Percentiles rank a stretch among this genome's conserved stretches.
phyloP scores from a whole-genome alignment of 2,888 invertebrate genomes.

The Itoplectis maculator region DNA sequence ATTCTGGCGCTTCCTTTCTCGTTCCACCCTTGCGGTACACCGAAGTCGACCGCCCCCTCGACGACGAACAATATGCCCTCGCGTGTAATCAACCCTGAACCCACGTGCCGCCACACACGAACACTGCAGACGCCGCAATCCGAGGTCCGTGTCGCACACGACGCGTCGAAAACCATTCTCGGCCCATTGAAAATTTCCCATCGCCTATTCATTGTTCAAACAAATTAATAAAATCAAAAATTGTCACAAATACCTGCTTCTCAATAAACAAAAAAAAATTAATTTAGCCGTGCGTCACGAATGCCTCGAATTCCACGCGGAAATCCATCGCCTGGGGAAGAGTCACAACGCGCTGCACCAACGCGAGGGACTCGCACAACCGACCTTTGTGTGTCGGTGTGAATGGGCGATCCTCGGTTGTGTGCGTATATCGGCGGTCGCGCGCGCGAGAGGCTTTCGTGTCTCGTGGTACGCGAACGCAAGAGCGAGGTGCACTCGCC shows the following conservation, averaged over 20 bases:
- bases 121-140: conserved; percentile 59
- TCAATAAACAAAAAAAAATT: neutral
- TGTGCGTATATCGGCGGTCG: conserved; percentile 24
- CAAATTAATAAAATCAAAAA: too few species aligned
- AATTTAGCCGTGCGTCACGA: neutral
- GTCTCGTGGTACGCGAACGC: neutral
- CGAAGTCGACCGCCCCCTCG: conserved; percentile 65
- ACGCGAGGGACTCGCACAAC: neutral
- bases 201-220: too few species aligned
- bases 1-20: conserved; percentile 52
- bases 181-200: conserved; percentile 76
- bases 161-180: conserved; percentile 16
- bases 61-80: conserved; percentile 78
- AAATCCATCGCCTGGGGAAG: neutral
- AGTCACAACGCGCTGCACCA: neutral
- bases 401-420: conserved; percentile 7
- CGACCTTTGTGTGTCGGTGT: conserved; percentile 8
- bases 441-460: neutral
- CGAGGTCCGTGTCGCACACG: conserved; percentile 1
- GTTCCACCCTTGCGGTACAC: conserved; percentile 68
- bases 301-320: neutral
- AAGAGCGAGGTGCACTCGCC: neutral
- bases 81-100: conserved; percentile 79
- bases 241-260: neutral
- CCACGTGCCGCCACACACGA: conserved; percentile 75